These are phyloP conservation scores for Melipona bicolor DNA, from an alignment of 2,888 invertebrate genomes.

Conservation along the genomic window DNA sequence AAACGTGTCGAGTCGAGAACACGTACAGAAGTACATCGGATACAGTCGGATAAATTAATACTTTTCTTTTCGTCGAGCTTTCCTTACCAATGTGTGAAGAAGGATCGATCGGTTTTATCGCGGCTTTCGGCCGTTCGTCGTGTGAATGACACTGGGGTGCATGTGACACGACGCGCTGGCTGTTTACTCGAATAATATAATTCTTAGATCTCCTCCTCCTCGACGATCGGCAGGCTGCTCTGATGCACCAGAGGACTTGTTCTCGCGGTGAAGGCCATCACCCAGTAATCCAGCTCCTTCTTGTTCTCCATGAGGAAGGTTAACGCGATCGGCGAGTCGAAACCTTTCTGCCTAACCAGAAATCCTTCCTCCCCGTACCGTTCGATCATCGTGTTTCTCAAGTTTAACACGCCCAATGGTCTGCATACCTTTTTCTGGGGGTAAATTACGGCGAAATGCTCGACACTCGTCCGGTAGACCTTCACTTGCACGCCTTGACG, in stretches of 20 bases:
- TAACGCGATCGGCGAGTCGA: conserved; percentile 87
- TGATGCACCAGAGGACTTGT: conserved; percentile 85
- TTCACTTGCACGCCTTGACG: conserved; percentile 87
- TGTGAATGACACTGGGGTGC: conserved; percentile 30
- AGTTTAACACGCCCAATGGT: conserved; percentile 87
- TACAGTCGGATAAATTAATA: neutral
- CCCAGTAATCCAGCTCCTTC: conserved; percentile 87
- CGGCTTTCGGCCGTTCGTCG: conserved; percentile 68
- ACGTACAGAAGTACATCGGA: conserved; percentile 1
- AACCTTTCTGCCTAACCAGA: conserved; percentile 87
- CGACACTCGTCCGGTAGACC: conserved; percentile 87
- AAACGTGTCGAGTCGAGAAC: conserved; percentile 5
- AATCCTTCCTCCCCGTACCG: conserved; percentile 86
- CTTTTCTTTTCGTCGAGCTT: conserved; percentile 19
- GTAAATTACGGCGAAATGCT: conserved; percentile 88
- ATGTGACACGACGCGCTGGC: conserved; percentile 33
- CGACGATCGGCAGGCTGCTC: conserved; percentile 86
- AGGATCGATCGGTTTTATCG: conserved; percentile 17
- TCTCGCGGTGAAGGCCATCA: conserved; percentile 86
- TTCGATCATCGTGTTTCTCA: conserved; percentile 87
- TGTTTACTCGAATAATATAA: neutral
- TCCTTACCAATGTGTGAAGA: conserved; percentile 25
- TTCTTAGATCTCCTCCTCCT: conserved; percentile 86
- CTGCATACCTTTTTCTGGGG: conserved; percentile 88
- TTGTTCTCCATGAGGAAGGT: conserved; percentile 87